Conservation (phyloP, 2,888 invertebrate species). For the Hedya salicella region DNA sequence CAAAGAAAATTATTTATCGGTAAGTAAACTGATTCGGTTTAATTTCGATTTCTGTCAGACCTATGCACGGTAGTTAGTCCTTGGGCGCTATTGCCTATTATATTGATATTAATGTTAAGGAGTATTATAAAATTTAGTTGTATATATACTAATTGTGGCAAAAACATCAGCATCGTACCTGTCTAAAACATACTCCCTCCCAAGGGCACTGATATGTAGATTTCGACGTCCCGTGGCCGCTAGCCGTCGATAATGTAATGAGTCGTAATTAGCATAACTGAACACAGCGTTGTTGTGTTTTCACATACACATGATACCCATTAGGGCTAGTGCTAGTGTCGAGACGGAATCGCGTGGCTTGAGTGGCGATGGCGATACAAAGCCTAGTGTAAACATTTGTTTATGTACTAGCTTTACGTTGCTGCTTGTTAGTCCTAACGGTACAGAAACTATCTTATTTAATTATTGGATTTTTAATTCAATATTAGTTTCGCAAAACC, state of each 20-base stretch:
- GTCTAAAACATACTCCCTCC: too few relatives aligned
- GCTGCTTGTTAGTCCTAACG: too few relatives aligned
- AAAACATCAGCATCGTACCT: too few relatives aligned
- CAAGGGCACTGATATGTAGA: neutral
- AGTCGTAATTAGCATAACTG: conserved; percentile 14
- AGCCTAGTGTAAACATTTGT: neutral
- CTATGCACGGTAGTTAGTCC: neutral
- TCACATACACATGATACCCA: conserved; percentile 23
- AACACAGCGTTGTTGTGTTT: conserved; percentile 10
- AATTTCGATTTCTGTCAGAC: neutral
- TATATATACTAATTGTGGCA: too few relatives aligned
- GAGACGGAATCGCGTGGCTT: conserved; percentile 5
- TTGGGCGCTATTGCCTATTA: neutral
- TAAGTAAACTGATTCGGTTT: neutral
- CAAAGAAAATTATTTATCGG: neutral
- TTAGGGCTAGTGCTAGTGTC: conserved; percentile 14
- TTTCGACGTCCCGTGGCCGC: neutral
- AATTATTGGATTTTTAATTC: too few relatives aligned
- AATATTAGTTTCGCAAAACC: too few relatives aligned
- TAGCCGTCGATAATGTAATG: conserved; percentile 14
- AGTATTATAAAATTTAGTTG: too few relatives aligned
- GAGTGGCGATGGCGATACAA: neutral
- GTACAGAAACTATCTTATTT: too few relatives aligned
- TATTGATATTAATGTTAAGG: too few relatives aligned
- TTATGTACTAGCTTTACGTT: too few relatives aligned